Base-by-base conservation (phyloP, 2,888 invertebrate genomes). In the Lysandra coridon region DNA sequence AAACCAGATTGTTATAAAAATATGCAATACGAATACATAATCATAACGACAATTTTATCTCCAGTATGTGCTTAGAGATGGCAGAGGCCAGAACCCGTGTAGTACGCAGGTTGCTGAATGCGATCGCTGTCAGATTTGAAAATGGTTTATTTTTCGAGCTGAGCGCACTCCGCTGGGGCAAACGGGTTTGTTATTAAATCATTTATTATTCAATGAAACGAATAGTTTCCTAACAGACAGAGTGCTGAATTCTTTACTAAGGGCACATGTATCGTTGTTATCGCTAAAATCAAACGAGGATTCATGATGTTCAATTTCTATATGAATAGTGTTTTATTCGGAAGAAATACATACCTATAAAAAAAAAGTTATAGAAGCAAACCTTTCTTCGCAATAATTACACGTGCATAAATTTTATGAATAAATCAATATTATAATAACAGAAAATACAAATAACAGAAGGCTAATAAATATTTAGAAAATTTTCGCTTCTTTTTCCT, bases 111-210 rank as follows among this genome's bases (percentile, higher is more conserved):
- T 49, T 75, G 75, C 69, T 49, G 83, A 82, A 84, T 86, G 84
- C 86, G 85, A 86, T 84, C 85, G 85, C 88, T 85, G 87, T 85
- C 90, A 89, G 89, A 89, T 91, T 94, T 91, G 89, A 86, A 90
- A 93, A 93, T 90, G 90, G 89, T 91, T 91, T 92, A 91, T 93
- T 94, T 93, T 93, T 93, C 87, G 90, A 90, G 87, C 88, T 87
- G 87, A 90, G 90, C 90, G 87, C 89, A 88, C 89, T 88, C 86
- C 84, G 87, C 85, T 90, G 90, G 91, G 89, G 91, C 91, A 91
- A 92, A 92, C 92, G 89, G 89, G 90, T 90, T 90, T 93, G 93
- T 94, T 94, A 94, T 93, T 93, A 94, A 94, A 93, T 93, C 92
- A 94, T 94, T 93, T 94, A 94, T 94, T 94, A 94, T 94, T 93